A percentile compares a stretch with the other conserved stretches of the same genome.
phyloP scores from a whole-genome alignment of 2,888 invertebrate species.

The Agriopis leucophaearia region DNA sequence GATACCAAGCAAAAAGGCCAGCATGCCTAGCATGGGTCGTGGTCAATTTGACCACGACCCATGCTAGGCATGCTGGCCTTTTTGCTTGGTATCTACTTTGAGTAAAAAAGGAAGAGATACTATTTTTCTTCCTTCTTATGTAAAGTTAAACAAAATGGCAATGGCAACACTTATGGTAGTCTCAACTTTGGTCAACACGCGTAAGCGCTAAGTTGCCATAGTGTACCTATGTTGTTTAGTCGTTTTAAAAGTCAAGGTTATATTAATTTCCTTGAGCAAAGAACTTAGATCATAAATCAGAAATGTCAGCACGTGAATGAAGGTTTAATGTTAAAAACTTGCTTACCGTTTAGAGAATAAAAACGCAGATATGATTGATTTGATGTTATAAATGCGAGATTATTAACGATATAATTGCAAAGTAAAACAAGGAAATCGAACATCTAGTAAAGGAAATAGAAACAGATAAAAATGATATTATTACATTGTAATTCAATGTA shows the following conservation, averaged over 20 bases:
- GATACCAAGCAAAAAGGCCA: no score
- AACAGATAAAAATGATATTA: constrained; percentile 7
- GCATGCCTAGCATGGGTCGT: no score
- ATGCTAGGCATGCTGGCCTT: no score
- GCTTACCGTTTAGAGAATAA: constrained; percentile 21
- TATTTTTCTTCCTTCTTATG: neutral
- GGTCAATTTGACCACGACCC: no score
- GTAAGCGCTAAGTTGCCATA: constrained; percentile 5
- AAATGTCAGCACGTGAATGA: constrained; percentile 18
- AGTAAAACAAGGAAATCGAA: constrained; percentile 10
- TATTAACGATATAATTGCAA: constrained; percentile 14
- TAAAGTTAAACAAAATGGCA: neutral
- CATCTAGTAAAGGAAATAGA: constrained; percentile 16
- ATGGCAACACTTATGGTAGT: constrained; percentile 13
- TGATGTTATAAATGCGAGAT: neutral
- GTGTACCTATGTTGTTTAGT: neutral
- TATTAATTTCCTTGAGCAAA: constrained; percentile 14
- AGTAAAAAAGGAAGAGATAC: no score
- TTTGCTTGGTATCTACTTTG: no score
- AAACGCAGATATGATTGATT: constrained; percentile 1
- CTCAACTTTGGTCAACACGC: constrained; percentile 7
- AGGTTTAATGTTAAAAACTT: constrained; percentile 23
- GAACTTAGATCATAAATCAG: constrained; percentile 30
- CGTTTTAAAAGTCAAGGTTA: constrained; percentile 26
- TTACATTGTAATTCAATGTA: constrained; percentile 2